Conservation (phyloP, 2,113 vertebrate species). For the Irena cyanogastra region DNA sequence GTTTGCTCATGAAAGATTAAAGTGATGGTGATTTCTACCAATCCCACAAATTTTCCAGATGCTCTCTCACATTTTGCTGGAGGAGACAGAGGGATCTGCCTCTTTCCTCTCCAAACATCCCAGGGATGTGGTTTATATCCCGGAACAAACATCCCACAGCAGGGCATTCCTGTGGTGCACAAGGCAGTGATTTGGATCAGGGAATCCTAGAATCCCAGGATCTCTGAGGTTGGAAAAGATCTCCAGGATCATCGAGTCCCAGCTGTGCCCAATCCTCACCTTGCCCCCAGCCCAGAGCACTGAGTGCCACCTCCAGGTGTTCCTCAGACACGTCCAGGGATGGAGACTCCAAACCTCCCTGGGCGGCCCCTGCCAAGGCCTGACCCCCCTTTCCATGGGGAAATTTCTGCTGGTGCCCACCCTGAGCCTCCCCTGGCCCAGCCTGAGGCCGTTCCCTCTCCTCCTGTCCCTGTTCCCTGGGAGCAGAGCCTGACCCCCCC, state of each 20-base stretch:
- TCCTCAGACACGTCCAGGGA: not conserved
- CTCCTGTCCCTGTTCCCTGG: not conserved
- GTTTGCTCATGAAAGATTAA: not conserved
- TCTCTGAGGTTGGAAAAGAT: not conserved
- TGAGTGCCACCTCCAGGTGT: fast-evolving
- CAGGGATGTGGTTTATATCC: not conserved
- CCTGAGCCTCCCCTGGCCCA: not conserved
- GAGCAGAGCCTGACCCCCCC: not conserved
- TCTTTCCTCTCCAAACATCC: not conserved
- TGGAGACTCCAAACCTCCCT: not conserved
- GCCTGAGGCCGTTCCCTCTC: not conserved
- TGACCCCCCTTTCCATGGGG: fast-evolving
- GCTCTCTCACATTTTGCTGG: not conserved
- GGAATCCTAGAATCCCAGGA: not conserved
- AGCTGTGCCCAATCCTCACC: fast-evolving
- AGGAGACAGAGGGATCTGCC: not conserved
- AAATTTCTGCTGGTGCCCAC: fast-evolving
- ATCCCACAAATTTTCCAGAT: not conserved
- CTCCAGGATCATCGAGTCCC: fast-evolving
- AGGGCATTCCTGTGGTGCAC: not conserved
- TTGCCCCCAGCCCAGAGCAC: not conserved
- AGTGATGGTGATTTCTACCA: not conserved
- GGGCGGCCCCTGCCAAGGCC: not conserved
- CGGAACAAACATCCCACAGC: not conserved
- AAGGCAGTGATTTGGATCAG: not conserved